A percentile compares a stretch with the other conserved stretches of the same genome.
Conservation (phyloP, 2,888 invertebrate species). For the Synanthedon tipuliformis region DNA sequence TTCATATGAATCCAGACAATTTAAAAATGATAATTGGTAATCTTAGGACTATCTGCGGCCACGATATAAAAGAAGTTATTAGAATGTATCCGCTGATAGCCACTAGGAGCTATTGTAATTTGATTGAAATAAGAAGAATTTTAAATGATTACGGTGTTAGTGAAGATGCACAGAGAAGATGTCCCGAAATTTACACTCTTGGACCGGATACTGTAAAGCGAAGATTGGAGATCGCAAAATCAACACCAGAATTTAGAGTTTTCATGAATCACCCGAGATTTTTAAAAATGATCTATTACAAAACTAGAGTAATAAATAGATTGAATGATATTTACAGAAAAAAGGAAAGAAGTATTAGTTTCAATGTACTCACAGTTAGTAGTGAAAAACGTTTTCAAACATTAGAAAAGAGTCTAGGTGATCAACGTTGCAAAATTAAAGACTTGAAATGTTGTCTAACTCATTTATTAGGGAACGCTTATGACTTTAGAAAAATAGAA, state of each 20-base stretch:
- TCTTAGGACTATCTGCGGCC: constrained; percentile 43
- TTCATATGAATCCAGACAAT: constrained; percentile 55
- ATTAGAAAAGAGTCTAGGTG: constrained; percentile 56
- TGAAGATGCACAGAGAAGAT: constrained; percentile 53
- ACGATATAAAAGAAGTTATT: constrained; percentile 57
- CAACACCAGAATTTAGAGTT: constrained; percentile 47
- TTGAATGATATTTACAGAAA: constrained; percentile 33
- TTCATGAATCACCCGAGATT: constrained; percentile 53
- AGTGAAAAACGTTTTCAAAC: constrained; percentile 42
- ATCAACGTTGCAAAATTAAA: constrained; percentile 53
- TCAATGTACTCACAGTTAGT: constrained; percentile 50
- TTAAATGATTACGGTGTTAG: constrained; percentile 43
- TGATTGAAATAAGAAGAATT: constrained; percentile 40
- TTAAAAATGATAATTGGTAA: constrained; percentile 41
- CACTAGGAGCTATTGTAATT: constrained; percentile 30
- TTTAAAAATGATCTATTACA: constrained; percentile 54
- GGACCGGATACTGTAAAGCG: constrained; percentile 43
- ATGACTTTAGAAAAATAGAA: constrained; percentile 27
- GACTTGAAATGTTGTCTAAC: constrained; percentile 51
- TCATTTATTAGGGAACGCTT: constrained; percentile 33
- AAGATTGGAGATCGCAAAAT: constrained; percentile 40
- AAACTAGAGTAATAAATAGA: constrained; percentile 45
- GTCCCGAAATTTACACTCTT: constrained; percentile 54
- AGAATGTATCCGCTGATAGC: constrained; percentile 52
- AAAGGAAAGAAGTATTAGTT: constrained; percentile 55